A percentile compares a stretch with the other conserved stretches of the same genome.
Evolutionary conservation across 2,113 vertebrate species (phyloP).

Genomic region (Tauraco erythrolophus): DNA sequence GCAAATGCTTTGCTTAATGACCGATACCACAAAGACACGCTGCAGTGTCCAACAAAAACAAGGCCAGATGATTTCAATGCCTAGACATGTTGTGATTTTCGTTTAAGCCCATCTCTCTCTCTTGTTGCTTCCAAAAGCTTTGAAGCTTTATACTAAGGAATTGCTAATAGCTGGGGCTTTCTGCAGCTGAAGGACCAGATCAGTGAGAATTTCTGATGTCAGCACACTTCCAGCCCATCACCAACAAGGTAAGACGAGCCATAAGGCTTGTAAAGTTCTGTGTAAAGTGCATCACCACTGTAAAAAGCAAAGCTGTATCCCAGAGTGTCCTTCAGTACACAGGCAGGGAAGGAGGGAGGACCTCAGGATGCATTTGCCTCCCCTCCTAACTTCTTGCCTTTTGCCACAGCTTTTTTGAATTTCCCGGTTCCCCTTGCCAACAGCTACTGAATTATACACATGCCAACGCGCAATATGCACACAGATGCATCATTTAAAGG

Average conservation of each 20-base stretch:
- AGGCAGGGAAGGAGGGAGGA: background rate
- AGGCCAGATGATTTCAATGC: background rate
- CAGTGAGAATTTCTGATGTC: background rate
- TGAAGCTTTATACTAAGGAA: background rate
- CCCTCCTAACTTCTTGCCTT: background rate
- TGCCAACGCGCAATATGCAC: fast-evolving
- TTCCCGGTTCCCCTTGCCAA: background rate
- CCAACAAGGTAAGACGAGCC: background rate
- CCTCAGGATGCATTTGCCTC: background rate
- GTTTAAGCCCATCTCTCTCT: background rate
- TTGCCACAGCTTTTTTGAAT: background rate
- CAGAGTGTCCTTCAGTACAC: background rate
- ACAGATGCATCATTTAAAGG: background rate
- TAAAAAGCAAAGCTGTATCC: background rate
- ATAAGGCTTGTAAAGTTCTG: background rate
- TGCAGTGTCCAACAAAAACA: background rate
- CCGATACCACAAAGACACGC: background rate
- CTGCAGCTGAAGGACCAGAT: background rate
- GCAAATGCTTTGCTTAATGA: constrained; percentile 12
- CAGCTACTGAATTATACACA: background rate
- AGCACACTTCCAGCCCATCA: background rate
- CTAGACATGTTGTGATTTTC: background rate
- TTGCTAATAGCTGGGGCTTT: background rate
- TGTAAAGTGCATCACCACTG: background rate
- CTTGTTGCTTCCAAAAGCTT: background rate